A percentile compares a stretch with the other conserved stretches of the same genome.
Evolutionary conservation across 2,797 vertebrate genomes (phyloP).

Genomic region (Urophycis tenuis): DNA sequence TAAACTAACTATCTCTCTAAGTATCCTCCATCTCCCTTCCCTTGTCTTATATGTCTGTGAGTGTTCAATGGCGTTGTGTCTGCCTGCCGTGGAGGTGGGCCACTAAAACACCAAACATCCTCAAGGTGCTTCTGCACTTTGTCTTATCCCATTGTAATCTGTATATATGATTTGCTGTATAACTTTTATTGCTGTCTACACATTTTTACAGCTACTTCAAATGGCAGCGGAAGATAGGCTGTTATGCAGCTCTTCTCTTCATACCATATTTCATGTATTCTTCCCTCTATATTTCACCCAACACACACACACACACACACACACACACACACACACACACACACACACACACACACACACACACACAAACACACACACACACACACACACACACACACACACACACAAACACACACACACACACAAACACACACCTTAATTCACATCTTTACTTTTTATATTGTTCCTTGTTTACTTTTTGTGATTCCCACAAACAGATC

Average conservation of each 20-base stretch:
- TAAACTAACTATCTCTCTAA: background rate
- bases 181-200: background rate
- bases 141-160: background rate
- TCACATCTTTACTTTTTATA: background rate
- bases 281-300: background rate
- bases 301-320: background rate
- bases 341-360: background rate
- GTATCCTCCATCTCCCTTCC: background rate
- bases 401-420: background rate
- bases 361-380: constrained; percentile 1
- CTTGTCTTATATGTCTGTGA: background rate
- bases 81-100: background rate
- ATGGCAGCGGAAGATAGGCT: background rate
- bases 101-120: background rate
- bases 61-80: background rate
- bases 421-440: background rate
- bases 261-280: background rate
- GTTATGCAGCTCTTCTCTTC: background rate
- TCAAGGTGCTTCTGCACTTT: background rate
- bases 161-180: background rate
- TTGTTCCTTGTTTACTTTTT: background rate
- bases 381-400: background rate
- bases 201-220: background rate
- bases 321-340: background rate
- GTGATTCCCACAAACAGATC: background rate